Percentiles rank a stretch among this genome's conserved stretches.
Conservation (phyloP, 2,113 vertebrate genomes). For the Neolamprologus sp. region DNA sequence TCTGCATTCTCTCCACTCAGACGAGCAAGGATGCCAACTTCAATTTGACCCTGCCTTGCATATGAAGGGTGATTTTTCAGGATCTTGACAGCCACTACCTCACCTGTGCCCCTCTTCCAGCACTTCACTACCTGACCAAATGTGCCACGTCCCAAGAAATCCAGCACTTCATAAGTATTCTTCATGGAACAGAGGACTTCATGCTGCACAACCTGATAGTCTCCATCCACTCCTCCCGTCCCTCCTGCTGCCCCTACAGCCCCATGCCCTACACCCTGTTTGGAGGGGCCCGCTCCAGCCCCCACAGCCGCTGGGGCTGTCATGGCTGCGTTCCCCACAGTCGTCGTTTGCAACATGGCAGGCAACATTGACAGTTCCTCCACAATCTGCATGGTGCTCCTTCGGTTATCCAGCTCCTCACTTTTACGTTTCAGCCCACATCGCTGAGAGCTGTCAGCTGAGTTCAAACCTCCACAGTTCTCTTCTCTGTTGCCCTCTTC, state of each 20-base stretch:
- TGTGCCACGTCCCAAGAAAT: slow-evolving; percentile 95
- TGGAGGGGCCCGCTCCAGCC: slow-evolving; percentile 68
- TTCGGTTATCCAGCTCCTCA: slow-evolving; percentile 86
- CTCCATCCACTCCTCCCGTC: slow-evolving; percentile 80
- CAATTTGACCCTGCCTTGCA: slow-evolving; percentile 94
- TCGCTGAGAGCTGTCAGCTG: slow-evolving; percentile 85
- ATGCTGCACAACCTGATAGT: slow-evolving; percentile 96
- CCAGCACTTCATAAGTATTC: slow-evolving; percentile 96
- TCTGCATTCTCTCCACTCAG: slow-evolving; percentile 96
- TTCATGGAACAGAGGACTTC: slow-evolving; percentile 95
- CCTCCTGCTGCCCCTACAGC: slow-evolving; percentile 80
- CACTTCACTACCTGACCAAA: slow-evolving; percentile 98
- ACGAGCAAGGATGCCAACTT: slow-evolving; percentile 94
- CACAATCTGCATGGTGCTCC: slow-evolving; percentile 94
- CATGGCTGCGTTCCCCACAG: slow-evolving; percentile 82
- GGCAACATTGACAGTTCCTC: slow-evolving; percentile 95
- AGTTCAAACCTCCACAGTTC: slow-evolving; percentile 74
- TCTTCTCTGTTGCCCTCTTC: slow-evolving; percentile 53
- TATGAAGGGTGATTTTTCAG: slow-evolving; percentile 98
- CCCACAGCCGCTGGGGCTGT: slow-evolving; percentile 67
- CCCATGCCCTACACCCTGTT: slow-evolving; percentile 71
- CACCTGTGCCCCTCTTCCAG: slow-evolving; percentile 94
- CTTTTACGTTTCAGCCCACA: slow-evolving; percentile 99
- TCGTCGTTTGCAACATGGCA: slow-evolving; percentile 93
- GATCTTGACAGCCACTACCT: slow-evolving; percentile 96